Evolutionary conservation across 2,113 vertebrate genomes (phyloP).

Genomic region (Psittacus erithacus): DNA sequence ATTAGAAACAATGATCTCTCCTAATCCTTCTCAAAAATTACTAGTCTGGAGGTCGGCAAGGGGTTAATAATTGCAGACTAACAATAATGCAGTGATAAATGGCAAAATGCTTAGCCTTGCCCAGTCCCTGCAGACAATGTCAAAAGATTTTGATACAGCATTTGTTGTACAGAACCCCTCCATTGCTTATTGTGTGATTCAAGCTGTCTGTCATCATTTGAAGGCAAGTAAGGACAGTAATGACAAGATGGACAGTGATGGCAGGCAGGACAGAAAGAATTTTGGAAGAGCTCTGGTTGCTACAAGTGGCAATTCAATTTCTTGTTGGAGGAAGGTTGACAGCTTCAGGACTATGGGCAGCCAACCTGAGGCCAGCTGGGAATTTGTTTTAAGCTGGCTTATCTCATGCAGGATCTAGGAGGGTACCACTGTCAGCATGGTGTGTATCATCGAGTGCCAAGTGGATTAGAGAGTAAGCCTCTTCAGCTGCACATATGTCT

Average conservation of each 20-base stretch:
- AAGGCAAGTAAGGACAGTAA: fast-evolving
- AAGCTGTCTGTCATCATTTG: background rate
- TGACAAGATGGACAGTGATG: background rate
- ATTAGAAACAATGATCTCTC: background rate
- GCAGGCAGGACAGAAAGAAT: background rate
- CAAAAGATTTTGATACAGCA: fast-evolving
- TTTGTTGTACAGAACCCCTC: background rate
- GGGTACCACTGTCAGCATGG: background rate
- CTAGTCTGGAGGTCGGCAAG: background rate
- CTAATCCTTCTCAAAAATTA: background rate
- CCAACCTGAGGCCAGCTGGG: background rate
- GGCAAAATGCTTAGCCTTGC: background rate
- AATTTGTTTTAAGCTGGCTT: background rate
- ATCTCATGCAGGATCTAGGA: background rate
- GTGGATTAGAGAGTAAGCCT: background rate
- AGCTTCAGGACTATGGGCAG: background rate
- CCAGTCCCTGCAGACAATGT: background rate
- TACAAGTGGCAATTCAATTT: background rate
- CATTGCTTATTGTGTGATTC: fast-evolving
- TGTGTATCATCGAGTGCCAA: background rate
- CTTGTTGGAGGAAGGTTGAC: background rate
- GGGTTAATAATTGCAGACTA: background rate
- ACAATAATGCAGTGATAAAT: background rate
- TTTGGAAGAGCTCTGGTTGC: background rate
- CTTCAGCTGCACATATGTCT: background rate